phyloP scores from a whole-genome alignment of 2,113 vertebrate genomes.

The Lasiurus borealis region DNA sequence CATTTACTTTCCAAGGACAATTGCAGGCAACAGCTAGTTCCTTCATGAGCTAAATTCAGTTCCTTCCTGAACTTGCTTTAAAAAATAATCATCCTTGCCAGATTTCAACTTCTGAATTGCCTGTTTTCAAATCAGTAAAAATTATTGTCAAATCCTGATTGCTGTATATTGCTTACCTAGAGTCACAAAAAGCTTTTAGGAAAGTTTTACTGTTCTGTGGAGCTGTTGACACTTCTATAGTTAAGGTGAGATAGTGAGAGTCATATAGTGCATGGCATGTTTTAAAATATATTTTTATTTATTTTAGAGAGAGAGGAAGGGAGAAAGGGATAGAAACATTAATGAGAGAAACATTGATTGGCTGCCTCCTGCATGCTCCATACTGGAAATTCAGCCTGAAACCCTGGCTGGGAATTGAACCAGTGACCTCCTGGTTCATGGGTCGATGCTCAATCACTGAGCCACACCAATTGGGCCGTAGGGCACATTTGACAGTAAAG shows the following conservation, averaged over 20 bases:
- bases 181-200: constrained; percentile 22
- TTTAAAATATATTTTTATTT: background rate
- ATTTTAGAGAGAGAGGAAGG: no score
- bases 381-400: no score
- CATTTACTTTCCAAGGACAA: constrained; percentile 80
- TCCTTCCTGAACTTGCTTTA: constrained; percentile 77
- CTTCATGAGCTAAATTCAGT: constrained; percentile 79
- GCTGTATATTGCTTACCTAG: constrained; percentile 7
- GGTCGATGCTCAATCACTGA: no score
- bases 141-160: background rate
- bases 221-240: background rate
- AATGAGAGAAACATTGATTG: no score
- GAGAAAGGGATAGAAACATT: no score
- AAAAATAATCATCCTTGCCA: constrained; percentile 80
- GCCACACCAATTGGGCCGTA: no score
- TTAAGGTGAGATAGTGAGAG: background rate
- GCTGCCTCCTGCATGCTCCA: no score
- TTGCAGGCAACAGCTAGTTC: constrained; percentile 72
- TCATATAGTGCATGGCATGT: background rate
- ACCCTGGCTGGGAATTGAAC: no score
- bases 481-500: background rate
- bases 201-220: background rate
- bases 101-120: constrained; percentile 73
- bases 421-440: no score
- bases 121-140: constrained; percentile 60